A percentile compares a stretch with the other conserved stretches of the same genome.
Conservation (phyloP, 2,888 invertebrate genomes). For the Odontothrips loti region DNA sequence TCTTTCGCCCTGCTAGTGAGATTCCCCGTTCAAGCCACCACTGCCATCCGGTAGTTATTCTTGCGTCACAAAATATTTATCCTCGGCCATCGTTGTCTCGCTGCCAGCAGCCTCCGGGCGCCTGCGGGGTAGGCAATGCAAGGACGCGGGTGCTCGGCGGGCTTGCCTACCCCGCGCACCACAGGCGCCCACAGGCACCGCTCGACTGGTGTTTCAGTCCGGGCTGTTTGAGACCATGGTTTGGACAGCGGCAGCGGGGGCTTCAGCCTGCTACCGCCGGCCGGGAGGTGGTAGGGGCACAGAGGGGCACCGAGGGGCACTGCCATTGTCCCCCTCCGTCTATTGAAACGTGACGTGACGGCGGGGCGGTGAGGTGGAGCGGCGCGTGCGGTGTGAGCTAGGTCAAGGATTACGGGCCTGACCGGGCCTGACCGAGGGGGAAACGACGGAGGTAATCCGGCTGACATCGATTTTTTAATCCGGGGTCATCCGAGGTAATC, state of each 20-base stretch:
- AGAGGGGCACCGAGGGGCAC: background rate
- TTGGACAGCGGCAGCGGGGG: too few relatives aligned
- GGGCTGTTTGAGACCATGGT: background rate
- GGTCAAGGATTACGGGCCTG: background rate
- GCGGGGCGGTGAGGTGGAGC: background rate
- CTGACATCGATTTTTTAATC: too few relatives aligned
- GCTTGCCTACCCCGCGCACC: background rate
- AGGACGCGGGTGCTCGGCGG: background rate
- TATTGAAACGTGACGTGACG: constrained; percentile 20
- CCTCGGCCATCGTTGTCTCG: too few relatives aligned
- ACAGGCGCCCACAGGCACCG: background rate
- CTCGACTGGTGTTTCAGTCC: background rate
- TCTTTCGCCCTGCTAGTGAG: background rate
- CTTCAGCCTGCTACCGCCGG: too few relatives aligned
- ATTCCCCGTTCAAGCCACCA: too few relatives aligned
- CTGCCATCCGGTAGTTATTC: too few relatives aligned
- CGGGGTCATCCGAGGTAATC: too few relatives aligned
- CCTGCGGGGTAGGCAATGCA: background rate
- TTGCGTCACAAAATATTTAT: too few relatives aligned
- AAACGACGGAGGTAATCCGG: too few relatives aligned
- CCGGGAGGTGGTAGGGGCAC: too few relatives aligned
- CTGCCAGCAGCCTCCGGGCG: too few relatives aligned
- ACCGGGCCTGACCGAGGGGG: background rate
- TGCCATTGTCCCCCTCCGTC: background rate
- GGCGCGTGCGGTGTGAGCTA: background rate